A percentile compares a stretch with the other conserved stretches of the same genome.
Conservation (phyloP, 1,140 invertebrate species). For the Sminthurinus signatus region DNA sequence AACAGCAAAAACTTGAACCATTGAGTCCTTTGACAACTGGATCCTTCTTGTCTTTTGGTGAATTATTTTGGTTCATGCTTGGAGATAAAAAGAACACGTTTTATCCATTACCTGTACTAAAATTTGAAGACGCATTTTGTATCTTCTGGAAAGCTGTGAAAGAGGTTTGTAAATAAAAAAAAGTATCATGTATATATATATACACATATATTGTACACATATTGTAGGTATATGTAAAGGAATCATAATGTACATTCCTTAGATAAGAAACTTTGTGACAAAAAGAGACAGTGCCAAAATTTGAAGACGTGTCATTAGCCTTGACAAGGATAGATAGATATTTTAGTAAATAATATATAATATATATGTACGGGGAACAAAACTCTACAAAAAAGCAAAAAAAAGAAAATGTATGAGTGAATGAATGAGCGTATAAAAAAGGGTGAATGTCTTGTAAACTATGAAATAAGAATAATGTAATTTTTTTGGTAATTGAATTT, state of each 20-base stretch:
- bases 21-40: slow-evolving; percentile 82
- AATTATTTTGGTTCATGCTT: slow-evolving; percentile 92
- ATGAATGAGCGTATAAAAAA: background rate
- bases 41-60: slow-evolving; percentile 85
- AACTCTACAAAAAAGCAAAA: no score
- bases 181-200: background rate
- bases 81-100: slow-evolving; percentile 53
- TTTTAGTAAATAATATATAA: no score
- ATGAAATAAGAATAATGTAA: slow-evolving; percentile 5
- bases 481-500: background rate
- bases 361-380: no score
- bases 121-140: slow-evolving; percentile 69
- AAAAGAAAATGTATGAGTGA: no score
- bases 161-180: slow-evolving; percentile 50
- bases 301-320: background rate
- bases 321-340: no score
- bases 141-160: slow-evolving; percentile 73
- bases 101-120: slow-evolving; percentile 63
- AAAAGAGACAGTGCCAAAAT: no score
- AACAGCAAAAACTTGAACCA: slow-evolving; percentile 73
- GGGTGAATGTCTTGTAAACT: background rate
- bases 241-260: background rate
- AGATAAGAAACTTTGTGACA: no score
- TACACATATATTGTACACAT: background rate
- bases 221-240: background rate